A percentile compares a stretch with the other conserved stretches of the same genome.
These are phyloP conservation scores for Elmis aenea DNA, from an alignment of 2,888 invertebrate species.

Conservation along the genomic window DNA sequence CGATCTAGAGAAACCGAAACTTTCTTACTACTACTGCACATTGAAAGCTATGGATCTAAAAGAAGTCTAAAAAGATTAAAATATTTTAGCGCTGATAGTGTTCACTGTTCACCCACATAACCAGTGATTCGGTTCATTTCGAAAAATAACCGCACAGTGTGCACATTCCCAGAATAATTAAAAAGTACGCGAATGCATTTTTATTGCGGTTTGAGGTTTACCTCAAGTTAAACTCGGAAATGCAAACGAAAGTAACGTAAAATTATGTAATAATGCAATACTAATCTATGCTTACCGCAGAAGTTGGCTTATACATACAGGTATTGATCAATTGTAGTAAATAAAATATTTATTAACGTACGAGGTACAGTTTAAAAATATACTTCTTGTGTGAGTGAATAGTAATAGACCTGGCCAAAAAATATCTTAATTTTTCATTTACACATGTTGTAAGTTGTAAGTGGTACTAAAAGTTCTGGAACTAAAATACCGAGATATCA, in stretches of 20 bases:
- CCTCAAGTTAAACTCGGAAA: conserved; percentile 3
- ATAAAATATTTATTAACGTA: too few relatives aligned
- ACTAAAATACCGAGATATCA: too few relatives aligned
- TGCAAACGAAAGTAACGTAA: conserved; percentile 5
- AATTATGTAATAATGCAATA: conserved; percentile 6
- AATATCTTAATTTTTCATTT: too few relatives aligned
- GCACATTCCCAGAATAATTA: conserved; percentile 1
- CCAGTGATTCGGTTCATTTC: too few relatives aligned
- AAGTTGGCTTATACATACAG: too few relatives aligned
- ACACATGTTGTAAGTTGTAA: too few relatives aligned
- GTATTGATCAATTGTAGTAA: too few relatives aligned
- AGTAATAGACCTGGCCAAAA: too few relatives aligned
- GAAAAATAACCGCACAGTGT: conserved; percentile 9
- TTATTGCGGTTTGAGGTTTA: conserved; percentile 10
- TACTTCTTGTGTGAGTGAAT: too few relatives aligned
- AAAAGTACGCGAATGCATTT: conserved; percentile 3
- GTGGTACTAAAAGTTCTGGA: too few relatives aligned
- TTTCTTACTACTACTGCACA: conserved; percentile 19
- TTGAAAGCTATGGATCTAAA: background rate
- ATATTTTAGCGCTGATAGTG: background rate
- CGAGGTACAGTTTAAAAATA: too few relatives aligned
- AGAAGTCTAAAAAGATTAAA: background rate
- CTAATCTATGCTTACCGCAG: too few relatives aligned
- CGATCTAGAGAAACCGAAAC: conserved; percentile 25
- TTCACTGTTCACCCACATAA: conserved; percentile 9